Base-by-base conservation (phyloP, 2,113 vertebrate genomes). In the Tretioscincus oriximinensis region DNA sequence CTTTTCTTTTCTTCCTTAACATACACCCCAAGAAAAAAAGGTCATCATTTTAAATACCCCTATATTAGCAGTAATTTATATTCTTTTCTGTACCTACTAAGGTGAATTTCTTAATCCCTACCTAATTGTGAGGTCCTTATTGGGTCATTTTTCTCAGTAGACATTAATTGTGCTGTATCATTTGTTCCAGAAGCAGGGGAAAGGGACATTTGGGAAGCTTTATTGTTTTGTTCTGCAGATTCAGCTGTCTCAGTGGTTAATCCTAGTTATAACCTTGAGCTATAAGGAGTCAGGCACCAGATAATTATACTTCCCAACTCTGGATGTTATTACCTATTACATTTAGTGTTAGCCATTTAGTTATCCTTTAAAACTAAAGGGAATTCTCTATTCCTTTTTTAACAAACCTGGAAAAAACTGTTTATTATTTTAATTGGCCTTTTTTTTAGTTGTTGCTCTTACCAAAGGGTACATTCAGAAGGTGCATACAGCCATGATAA, bases 241-340 rank as follows among this genome's bases (percentile, higher is more conserved):
- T 93, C 88, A 92, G 90, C 91, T 84, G 71, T 73, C 88, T 80
- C 77, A 82, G 72, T 90, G 79, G 83, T 83, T 89, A 86, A 89
- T 87, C 89, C 73, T 89, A 70, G 3, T 84, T 81, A 81, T 85
- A 88, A 91, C 90, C 87, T 92, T 91, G 85, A 92, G 60, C 84
- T 83, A 54, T 69, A 86, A 74, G 85, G 78, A 89, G 51, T 77
- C 81, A 89, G 87, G 84, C 88, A 83, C 21, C 76, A 67, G 83
- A 79, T 81, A 92, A 80, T 91, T 91, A 88, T 78, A 73, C 85
- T 93, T 61, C 65, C 83, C 5, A 49, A 85, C 80, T 24, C 2
- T 88, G 81, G 82, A 89, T 90, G 92, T 90, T 90, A 85, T 75
- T 93, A 80, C 77, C 80, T 88, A 67, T 93, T 92, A 88, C 78